Percentiles rank a stretch among this genome's conserved stretches.
Conservation (phyloP, 2,888 invertebrate genomes). For the Hirtodrosophila histrioides region DNA sequence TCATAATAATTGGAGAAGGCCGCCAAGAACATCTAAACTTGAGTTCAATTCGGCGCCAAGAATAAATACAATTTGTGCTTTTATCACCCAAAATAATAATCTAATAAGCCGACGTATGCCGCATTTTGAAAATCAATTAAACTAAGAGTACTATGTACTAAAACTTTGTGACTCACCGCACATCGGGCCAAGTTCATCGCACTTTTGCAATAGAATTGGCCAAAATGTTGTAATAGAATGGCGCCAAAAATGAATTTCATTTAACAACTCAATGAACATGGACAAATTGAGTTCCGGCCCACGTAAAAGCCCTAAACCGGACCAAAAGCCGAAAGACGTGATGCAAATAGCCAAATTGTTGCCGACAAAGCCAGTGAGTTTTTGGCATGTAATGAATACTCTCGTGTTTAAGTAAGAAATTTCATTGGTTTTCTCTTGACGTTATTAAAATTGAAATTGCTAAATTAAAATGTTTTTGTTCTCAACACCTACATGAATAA, state of each 20-base stretch:
- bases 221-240: slow-evolving; percentile 4
- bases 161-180: slow-evolving; percentile 40
- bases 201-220: slow-evolving; percentile 14
- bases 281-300: slow-evolving; percentile 26
- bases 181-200: slow-evolving; percentile 53
- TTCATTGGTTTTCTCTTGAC: slow-evolving; percentile 4
- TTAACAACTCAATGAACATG: slow-evolving; percentile 8
- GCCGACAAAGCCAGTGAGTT: slow-evolving; percentile 42
- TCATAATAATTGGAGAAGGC: slow-evolving; percentile 48
- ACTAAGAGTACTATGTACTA: slow-evolving; percentile 4
- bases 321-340: slow-evolving; percentile 29
- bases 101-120: slow-evolving; percentile 35
- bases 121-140: slow-evolving; percentile 52
- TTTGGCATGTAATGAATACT: neutral
- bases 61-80: slow-evolving; percentile 8
- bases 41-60: slow-evolving; percentile 29
- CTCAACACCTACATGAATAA: slow-evolving; percentile 28
- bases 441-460: slow-evolving; percentile 20
- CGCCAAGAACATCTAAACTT: slow-evolving; percentile 11
- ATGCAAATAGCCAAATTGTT: slow-evolving; percentile 35
- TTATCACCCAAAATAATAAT: slow-evolving; percentile 37
- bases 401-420: neutral
- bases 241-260: slow-evolving; percentile 13
- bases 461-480: slow-evolving; percentile 26
- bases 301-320: slow-evolving; percentile 16